Conservation (phyloP, 2,113 vertebrate genomes). For the Symphodus melops region DNA sequence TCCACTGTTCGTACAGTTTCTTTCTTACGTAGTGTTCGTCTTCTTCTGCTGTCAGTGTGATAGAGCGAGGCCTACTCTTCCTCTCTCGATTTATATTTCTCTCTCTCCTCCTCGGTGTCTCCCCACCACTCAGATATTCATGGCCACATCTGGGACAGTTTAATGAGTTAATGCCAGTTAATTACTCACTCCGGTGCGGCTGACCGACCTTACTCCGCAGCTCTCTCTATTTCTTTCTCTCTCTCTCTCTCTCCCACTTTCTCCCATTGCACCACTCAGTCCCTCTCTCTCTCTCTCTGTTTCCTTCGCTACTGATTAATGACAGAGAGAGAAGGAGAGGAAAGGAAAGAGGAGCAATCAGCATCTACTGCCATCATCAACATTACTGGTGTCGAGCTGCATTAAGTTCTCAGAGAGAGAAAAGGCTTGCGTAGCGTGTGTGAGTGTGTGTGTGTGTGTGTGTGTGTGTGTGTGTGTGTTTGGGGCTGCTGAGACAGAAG, state of each 20-base stretch:
- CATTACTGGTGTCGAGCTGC: slow-evolving; percentile 72
- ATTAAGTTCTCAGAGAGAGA: slow-evolving; percentile 63
- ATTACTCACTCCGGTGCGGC: slow-evolving; percentile 82
- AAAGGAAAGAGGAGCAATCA: slow-evolving; percentile 66
- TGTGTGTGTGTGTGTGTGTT: slow-evolving; percentile 41
- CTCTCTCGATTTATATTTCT: neutral
- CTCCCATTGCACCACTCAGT: neutral
- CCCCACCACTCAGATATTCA: slow-evolving; percentile 75
- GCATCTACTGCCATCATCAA: slow-evolving; percentile 73
- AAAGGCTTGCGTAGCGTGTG: slow-evolving; percentile 20
- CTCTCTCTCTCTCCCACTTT: slow-evolving; percentile 3
- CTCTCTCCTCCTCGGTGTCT: slow-evolving; percentile 43
- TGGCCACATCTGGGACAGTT: slow-evolving; percentile 84
- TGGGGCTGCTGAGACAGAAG: slow-evolving; percentile 56
- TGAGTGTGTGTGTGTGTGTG: slow-evolving; percentile 28
- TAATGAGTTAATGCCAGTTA: slow-evolving; percentile 86
- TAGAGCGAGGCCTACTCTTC: slow-evolving; percentile 27
- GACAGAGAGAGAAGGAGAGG: slow-evolving; percentile 60
- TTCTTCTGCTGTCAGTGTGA: slow-evolving; percentile 46
- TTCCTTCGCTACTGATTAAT: slow-evolving; percentile 76
- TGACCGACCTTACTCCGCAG: slow-evolving; percentile 73
- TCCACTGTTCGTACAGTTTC: slow-evolving; percentile 14
- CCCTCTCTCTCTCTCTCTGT: neutral
- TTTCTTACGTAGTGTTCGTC: slow-evolving; percentile 36
- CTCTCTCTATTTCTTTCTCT: slow-evolving; percentile 24